phyloP scores from a whole-genome alignment of 2,888 invertebrate species.

The Cheilosia impressa region DNA sequence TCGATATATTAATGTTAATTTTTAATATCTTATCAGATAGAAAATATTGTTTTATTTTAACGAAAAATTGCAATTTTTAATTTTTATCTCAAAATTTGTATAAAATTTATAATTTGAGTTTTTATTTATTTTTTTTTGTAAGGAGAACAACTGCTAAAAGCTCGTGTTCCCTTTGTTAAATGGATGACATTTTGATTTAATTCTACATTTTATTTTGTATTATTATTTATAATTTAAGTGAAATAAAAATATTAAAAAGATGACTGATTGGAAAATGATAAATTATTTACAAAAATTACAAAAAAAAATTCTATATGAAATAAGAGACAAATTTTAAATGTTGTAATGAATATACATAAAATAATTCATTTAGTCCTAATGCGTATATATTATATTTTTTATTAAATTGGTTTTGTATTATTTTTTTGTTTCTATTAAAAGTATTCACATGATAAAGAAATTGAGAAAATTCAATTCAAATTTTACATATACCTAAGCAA shows the following conservation, averaged over 20 bases:
- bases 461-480: not conserved
- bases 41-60: slow-evolving; percentile 31
- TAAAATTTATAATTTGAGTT: slow-evolving; percentile 56
- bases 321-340: slow-evolving; percentile 42
- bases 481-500: not conserved
- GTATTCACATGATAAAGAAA: slow-evolving; percentile 8
- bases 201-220: slow-evolving; percentile 7
- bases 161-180: not conserved
- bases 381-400: slow-evolving; percentile 21
- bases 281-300: slow-evolving; percentile 25
- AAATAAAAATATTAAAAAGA: slow-evolving; percentile 19
- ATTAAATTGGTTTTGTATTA: slow-evolving; percentile 39
- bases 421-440: slow-evolving; percentile 18
- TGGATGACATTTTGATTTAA: slow-evolving; percentile 45
- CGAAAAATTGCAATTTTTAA: slow-evolving; percentile 42
- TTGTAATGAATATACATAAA: slow-evolving; percentile 22
- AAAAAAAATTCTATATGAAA: slow-evolving; percentile 12
- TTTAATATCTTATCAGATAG: slow-evolving; percentile 64
- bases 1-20: slow-evolving; percentile 62
- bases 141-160: not conserved
- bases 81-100: slow-evolving; percentile 37
- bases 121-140: slow-evolving; percentile 18
- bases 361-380: slow-evolving; percentile 13
- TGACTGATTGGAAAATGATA: slow-evolving; percentile 62
- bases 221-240: slow-evolving; percentile 11